phyloP scores from a whole-genome alignment of 2,797 vertebrate genomes.

The Heteromormyrus szaboi region DNA sequence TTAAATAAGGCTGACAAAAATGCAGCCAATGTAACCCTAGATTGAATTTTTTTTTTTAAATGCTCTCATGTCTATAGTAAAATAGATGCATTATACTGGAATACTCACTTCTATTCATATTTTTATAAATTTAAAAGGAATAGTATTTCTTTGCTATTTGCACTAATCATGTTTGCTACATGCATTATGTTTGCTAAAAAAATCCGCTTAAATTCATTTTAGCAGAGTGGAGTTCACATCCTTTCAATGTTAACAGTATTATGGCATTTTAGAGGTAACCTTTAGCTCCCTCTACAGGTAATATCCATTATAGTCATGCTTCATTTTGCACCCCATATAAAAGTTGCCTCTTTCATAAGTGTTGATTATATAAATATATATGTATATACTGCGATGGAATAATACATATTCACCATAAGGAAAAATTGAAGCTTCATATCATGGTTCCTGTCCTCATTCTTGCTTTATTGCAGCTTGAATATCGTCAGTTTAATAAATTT shows the following conservation, averaged over 20 bases:
- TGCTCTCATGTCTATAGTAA: background rate
- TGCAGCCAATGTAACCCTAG: background rate
- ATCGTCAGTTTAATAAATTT: background rate
- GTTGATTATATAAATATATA: background rate
- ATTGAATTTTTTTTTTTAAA: background rate
- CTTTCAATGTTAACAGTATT: background rate
- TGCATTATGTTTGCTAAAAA: background rate
- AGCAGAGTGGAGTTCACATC: background rate
- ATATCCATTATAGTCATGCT: background rate
- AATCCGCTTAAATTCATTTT: background rate
- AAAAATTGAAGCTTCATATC: background rate
- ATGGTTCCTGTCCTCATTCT: background rate
- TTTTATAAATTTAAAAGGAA: background rate
- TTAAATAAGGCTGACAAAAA: background rate
- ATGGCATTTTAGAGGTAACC: background rate
- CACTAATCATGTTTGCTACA: background rate
- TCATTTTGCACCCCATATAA: background rate
- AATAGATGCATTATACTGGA: background rate
- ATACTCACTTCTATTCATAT: background rate
- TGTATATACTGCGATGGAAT: background rate
- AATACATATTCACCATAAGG: background rate
- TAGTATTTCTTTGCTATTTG: background rate
- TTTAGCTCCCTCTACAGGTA: slow-evolving; percentile 4
- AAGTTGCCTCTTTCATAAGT: background rate
- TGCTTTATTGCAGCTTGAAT: background rate